Percentiles rank a stretch among this genome's conserved stretches.
phyloP scores from a whole-genome alignment of 2,113 vertebrate genomes.

The Charina bottae region DNA sequence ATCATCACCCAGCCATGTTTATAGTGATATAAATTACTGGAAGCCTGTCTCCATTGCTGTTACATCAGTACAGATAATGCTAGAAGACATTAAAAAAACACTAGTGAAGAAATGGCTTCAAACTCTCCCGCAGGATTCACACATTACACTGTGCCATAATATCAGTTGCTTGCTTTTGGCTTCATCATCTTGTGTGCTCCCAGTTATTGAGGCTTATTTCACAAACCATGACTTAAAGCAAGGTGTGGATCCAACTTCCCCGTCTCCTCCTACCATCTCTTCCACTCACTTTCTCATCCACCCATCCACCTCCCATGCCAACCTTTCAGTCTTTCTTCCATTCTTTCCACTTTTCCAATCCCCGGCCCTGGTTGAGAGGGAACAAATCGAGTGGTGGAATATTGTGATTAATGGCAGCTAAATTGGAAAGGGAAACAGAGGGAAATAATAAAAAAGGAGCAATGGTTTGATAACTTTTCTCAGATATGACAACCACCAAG shows the following conservation, averaged over 20 bases:
- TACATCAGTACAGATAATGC: background rate
- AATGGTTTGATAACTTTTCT: background rate
- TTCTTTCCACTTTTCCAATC: background rate
- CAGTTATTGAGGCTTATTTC: background rate
- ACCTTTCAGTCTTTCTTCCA: too few relatives aligned
- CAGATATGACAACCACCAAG: background rate
- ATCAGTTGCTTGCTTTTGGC: background rate
- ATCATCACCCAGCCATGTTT: too few relatives aligned
- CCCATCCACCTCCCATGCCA: too few relatives aligned
- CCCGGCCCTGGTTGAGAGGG: background rate
- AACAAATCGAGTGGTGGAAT: background rate
- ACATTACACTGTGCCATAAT: background rate
- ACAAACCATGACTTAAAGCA: background rate
- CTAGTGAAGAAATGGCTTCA: background rate
- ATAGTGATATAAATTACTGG: too few relatives aligned
- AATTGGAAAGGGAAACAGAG: background rate
- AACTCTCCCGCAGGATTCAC: background rate
- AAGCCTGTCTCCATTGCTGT: too few relatives aligned
- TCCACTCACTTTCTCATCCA: background rate
- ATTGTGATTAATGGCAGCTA: background rate
- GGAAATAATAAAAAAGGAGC: background rate
- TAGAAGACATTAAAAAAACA: background rate
- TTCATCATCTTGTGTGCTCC: background rate
- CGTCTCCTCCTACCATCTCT: background rate
- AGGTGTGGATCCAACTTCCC: background rate